Percentiles rank a stretch among this genome's conserved stretches.
phyloP scores from a whole-genome alignment of 2,888 invertebrate species.

The Melinopterus prodromus region DNA sequence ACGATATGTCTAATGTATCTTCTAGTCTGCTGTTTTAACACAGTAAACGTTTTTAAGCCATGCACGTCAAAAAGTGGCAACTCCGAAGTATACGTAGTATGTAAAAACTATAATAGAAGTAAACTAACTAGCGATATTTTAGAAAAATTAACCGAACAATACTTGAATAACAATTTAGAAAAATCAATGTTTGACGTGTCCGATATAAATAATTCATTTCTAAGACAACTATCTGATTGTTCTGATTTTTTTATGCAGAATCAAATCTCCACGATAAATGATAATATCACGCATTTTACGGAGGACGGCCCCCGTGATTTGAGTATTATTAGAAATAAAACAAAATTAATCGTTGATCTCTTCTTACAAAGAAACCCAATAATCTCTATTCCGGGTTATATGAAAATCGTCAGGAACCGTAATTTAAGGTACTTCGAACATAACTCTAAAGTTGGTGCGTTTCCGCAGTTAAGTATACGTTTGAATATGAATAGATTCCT shows the following conservation, averaged over 20 bases:
- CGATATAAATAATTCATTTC: slow-evolving; percentile 69
- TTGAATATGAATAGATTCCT: slow-evolving; percentile 9
- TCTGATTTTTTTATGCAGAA: slow-evolving; percentile 71
- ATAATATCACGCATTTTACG: slow-evolving; percentile 71
- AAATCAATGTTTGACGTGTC: slow-evolving; percentile 68
- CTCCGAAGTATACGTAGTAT: slow-evolving; percentile 90
- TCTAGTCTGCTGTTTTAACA: slow-evolving; percentile 76
- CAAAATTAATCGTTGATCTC: slow-evolving; percentile 63
- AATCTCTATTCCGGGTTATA: slow-evolving; percentile 60
- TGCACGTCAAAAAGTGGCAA: slow-evolving; percentile 94
- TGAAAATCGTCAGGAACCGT: slow-evolving; percentile 54
- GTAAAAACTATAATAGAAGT: slow-evolving; percentile 68
- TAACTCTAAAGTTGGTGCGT: neutral
- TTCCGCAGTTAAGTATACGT: slow-evolving; percentile 9
- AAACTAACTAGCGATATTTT: slow-evolving; percentile 45
- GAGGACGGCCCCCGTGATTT: slow-evolving; percentile 49
- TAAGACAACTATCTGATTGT: slow-evolving; percentile 71
- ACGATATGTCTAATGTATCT: slow-evolving; percentile 83
- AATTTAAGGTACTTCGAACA: slow-evolving; percentile 22
- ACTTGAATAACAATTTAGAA: slow-evolving; percentile 55
- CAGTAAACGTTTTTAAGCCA: slow-evolving; percentile 85
- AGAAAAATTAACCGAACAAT: slow-evolving; percentile 59
- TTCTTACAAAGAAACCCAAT: slow-evolving; percentile 70
- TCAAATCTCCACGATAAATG: slow-evolving; percentile 73
- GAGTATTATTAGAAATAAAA: slow-evolving; percentile 44